Conservation (phyloP, 1,140 invertebrate species). For the Drosophila sp. region DNA sequence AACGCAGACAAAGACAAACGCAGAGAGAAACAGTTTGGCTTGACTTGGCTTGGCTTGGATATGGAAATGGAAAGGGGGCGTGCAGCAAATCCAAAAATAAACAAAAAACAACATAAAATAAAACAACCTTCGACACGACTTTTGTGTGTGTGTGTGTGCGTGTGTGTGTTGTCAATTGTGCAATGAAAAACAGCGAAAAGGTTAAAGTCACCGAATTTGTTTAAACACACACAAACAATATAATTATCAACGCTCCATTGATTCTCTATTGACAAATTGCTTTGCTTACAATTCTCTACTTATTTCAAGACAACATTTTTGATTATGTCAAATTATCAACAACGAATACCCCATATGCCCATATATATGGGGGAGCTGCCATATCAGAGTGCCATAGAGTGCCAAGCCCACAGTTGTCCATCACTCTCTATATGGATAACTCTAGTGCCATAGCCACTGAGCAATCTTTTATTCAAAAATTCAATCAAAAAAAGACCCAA, state of each 20-base stretch:
- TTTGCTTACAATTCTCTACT: conserved; percentile 17
- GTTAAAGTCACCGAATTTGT: conserved; percentile 27
- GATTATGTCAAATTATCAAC: conserved; percentile 59
- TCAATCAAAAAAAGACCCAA: too few species aligned
- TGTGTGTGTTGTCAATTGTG: conserved; percentile 35
- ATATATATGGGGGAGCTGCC: neutral
- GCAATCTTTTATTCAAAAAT: too few species aligned
- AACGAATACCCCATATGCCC: neutral
- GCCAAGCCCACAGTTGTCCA: neutral
- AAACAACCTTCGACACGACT: conserved; percentile 42
- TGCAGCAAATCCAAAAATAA: neutral
- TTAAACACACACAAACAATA: conserved; percentile 4
- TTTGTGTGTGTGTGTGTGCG: conserved; percentile 37
- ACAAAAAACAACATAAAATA: conserved; percentile 14
- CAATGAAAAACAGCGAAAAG: conserved; percentile 22
- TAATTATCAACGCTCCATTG: conserved; percentile 65
- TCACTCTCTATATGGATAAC: neutral
- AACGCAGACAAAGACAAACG: conserved; percentile 15
- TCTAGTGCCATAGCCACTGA: neutral
- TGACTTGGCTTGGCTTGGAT: neutral
- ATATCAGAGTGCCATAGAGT: neutral
- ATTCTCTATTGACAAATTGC: conserved; percentile 9
- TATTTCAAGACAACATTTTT: conserved; percentile 26
- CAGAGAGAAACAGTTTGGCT: neutral
- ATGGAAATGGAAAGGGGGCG: too few species aligned